A percentile compares a stretch with the other conserved stretches of the same genome.
Evolutionary conservation across 2,888 invertebrate species (phyloP).

Genomic region (Tupiocoris notatus): DNA sequence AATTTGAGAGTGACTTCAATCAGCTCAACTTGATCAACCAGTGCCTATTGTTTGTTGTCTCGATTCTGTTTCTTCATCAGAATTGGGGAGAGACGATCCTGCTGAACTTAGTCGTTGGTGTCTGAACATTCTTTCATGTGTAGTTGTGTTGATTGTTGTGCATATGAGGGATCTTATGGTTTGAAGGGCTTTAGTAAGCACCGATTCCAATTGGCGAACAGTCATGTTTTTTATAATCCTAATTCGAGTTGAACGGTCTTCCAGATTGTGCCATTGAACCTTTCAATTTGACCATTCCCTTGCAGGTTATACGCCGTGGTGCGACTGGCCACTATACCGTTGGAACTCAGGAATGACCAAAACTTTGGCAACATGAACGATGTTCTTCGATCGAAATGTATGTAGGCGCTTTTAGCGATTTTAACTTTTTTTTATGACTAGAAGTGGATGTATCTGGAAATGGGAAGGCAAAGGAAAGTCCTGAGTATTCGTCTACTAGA

Average conservation of each 20-base stretch:
- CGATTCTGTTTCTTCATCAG: background rate
- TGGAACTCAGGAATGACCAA: slow-evolving; percentile 34
- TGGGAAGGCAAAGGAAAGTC: too few relatives aligned
- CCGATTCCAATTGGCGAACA: slow-evolving; percentile 42
- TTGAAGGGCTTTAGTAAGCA: too few relatives aligned
- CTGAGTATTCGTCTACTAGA: too few relatives aligned
- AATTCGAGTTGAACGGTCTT: background rate
- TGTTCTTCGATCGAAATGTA: slow-evolving; percentile 26
- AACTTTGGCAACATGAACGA: slow-evolving; percentile 34
- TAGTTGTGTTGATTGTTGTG: slow-evolving; percentile 44
- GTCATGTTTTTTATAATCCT: slow-evolving; percentile 15
- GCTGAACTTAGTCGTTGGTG: too few relatives aligned
- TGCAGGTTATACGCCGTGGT: slow-evolving; percentile 16
- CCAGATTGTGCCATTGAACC: background rate
- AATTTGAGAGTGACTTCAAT: background rate
- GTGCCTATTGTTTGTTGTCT: background rate
- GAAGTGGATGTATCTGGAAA: too few relatives aligned
- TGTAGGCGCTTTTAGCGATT: slow-evolving; percentile 16
- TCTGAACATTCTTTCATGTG: slow-evolving; percentile 26
- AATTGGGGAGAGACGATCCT: too few relatives aligned
- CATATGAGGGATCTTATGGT: slow-evolving; percentile 45
- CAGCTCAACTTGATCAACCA: background rate
- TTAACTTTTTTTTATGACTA: too few relatives aligned
- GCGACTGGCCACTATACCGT: slow-evolving; percentile 44
- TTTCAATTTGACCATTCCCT: background rate